phyloP scores from a whole-genome alignment of 1,140 invertebrate genomes.

The Ips typographus region DNA sequence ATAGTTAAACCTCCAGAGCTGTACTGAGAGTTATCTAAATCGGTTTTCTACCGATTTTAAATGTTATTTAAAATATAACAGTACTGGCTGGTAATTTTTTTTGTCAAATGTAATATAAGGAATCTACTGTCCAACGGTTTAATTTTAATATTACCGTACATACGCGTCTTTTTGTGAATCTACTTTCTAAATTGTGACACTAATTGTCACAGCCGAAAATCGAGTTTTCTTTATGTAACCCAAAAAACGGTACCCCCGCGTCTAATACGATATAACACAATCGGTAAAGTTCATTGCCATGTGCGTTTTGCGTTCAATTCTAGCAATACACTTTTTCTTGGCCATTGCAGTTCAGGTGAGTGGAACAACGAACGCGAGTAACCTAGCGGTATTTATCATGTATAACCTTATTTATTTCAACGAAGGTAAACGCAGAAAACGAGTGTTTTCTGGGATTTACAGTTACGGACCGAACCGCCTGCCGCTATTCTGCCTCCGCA shows the following conservation, averaged over 20 bases:
- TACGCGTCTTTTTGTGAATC: too few species aligned
- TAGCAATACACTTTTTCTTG: conserved; percentile 51
- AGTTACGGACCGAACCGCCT: conserved; percentile 13
- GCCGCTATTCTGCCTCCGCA: not conserved
- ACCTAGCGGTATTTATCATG: conserved; percentile 46
- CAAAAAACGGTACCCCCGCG: conserved; percentile 12
- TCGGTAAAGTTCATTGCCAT: conserved; percentile 49
- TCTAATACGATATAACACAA: conserved; percentile 6
- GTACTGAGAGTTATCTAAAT: too few species aligned
- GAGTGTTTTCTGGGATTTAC: conserved; percentile 32
- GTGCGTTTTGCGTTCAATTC: conserved; percentile 41
- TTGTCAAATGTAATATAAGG: too few species aligned
- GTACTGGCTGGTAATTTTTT: too few species aligned
- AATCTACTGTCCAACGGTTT: too few species aligned
- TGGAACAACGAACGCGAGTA: conserved; percentile 49
- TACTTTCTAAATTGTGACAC: too few species aligned
- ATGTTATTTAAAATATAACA: too few species aligned
- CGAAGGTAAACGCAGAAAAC: conserved; percentile 39
- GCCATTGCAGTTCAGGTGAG: conserved; percentile 49
- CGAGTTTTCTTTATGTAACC: conserved; percentile 9
- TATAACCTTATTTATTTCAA: conserved; percentile 50
- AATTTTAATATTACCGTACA: too few species aligned
- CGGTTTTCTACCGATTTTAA: too few species aligned
- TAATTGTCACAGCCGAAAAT: too few species aligned
- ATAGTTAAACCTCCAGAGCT: too few species aligned